These are phyloP conservation scores for Steromphala cineraria DNA, from an alignment of 2,888 invertebrate genomes.

Conservation along the genomic window DNA sequence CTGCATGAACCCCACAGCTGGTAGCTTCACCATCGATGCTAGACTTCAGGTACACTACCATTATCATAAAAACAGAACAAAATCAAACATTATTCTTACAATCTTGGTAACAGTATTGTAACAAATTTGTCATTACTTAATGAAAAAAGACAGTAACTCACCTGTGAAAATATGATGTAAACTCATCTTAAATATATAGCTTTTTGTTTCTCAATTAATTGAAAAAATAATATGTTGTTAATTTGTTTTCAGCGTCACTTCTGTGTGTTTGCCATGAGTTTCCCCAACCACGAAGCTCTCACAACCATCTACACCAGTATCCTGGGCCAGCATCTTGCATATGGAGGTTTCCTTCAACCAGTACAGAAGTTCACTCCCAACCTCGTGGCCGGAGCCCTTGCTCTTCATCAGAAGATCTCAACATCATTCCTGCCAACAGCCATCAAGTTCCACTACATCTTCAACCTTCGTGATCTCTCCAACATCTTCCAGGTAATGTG, in stretches of 20 bases:
- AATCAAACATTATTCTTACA: too few relatives aligned
- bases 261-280: slow-evolving; percentile 80
- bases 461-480: slow-evolving; percentile 94
- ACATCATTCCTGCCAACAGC: slow-evolving; percentile 95
- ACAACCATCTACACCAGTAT: slow-evolving; percentile 92
- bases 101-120: too few relatives aligned
- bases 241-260: slow-evolving; percentile 75
- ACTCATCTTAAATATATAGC: too few relatives aligned
- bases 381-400: slow-evolving; percentile 88
- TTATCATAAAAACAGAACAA: too few relatives aligned
- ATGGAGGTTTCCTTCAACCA: slow-evolving; percentile 85
- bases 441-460: slow-evolving; percentile 96
- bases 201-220: too few relatives aligned
- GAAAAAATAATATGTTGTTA: background rate
- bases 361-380: slow-evolving; percentile 84
- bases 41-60: slow-evolving; percentile 82
- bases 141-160: too few relatives aligned
- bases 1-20: slow-evolving; percentile 98
- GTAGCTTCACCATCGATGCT: slow-evolving; percentile 97
- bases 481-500: slow-evolving; percentile 90
- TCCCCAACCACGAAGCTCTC: slow-evolving; percentile 88
- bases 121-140: too few relatives aligned
- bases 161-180: too few relatives aligned
- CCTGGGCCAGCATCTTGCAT: slow-evolving; percentile 79
- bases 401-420: slow-evolving; percentile 89